These are phyloP conservation scores for Platyura marginata DNA, from an alignment of 1,140 invertebrate species.

Conservation along the genomic window DNA sequence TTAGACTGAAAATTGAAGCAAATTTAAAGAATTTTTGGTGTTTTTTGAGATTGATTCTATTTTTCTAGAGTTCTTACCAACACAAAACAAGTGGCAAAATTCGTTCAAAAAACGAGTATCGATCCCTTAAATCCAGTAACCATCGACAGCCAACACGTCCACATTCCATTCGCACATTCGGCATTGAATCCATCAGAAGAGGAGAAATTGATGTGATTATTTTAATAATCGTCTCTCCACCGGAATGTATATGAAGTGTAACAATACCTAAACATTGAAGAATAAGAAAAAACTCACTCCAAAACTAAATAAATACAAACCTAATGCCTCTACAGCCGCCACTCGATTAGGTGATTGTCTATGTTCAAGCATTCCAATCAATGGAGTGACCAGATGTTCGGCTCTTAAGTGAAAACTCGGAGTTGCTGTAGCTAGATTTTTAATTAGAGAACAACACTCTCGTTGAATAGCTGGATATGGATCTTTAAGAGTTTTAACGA, in stretches of 20 bases:
- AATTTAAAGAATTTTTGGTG: neutral
- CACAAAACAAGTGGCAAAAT: constrained; percentile 59
- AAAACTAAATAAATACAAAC: constrained; percentile 18
- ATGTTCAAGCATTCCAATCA: constrained; percentile 51
- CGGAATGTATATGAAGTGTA: constrained; percentile 24
- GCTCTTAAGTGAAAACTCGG: constrained; percentile 53
- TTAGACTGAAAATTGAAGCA: constrained; percentile 26
- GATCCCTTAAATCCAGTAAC: constrained; percentile 46
- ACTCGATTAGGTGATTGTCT: constrained; percentile 64
- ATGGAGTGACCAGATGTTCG: constrained; percentile 49
- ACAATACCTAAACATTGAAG: constrained; percentile 19
- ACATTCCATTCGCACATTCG: constrained; percentile 43
- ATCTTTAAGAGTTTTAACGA: constrained; percentile 50
- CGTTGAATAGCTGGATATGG: constrained; percentile 61
- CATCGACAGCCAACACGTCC: constrained; percentile 43
- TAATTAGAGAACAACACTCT: constrained; percentile 50
- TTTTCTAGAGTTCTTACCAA: too few relatives aligned
- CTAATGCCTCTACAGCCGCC: constrained; percentile 50
- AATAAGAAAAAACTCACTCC: neutral
- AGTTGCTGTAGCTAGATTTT: constrained; percentile 38
- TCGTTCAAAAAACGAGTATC: constrained; percentile 60
- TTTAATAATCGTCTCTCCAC: constrained; percentile 27
- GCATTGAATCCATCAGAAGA: constrained; percentile 49
- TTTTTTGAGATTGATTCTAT: too few relatives aligned
- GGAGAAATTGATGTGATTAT: constrained; percentile 18